phyloP scores from a whole-genome alignment of 2,797 vertebrate genomes.

The Falco columbarius region DNA sequence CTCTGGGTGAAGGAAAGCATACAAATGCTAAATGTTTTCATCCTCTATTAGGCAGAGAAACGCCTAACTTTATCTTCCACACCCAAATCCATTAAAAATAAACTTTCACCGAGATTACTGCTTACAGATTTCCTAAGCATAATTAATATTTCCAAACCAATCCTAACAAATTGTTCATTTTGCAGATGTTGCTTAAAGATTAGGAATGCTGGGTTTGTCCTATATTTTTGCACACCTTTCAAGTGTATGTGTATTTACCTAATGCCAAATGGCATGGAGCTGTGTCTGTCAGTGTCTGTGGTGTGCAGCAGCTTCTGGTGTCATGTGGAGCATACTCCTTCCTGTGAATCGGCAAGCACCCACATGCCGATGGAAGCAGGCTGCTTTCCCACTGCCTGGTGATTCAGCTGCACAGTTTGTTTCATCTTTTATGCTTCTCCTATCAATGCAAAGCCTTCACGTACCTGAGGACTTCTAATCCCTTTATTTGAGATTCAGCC shows the following conservation, averaged over 20 bases:
- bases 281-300: background rate
- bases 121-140: background rate
- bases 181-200: background rate
- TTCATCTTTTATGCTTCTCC: background rate
- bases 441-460: background rate
- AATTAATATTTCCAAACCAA: background rate
- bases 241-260: background rate
- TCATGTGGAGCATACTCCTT: background rate
- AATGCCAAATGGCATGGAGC: rapidly evolving
- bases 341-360: background rate
- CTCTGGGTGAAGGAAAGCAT: background rate
- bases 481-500: background rate
- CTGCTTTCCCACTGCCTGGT: background rate
- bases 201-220: background rate
- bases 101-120: background rate
- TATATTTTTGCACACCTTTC: background rate
- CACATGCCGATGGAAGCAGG: rapidly evolving
- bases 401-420: background rate
- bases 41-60: background rate
- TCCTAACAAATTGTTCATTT: background rate
- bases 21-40: background rate
- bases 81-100: background rate
- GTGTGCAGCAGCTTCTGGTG: background rate
- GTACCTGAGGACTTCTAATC: background rate
- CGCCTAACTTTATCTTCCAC: background rate